phyloP scores from a whole-genome alignment of 2,113 vertebrate genomes.

The Cyprinodon tularosa region DNA sequence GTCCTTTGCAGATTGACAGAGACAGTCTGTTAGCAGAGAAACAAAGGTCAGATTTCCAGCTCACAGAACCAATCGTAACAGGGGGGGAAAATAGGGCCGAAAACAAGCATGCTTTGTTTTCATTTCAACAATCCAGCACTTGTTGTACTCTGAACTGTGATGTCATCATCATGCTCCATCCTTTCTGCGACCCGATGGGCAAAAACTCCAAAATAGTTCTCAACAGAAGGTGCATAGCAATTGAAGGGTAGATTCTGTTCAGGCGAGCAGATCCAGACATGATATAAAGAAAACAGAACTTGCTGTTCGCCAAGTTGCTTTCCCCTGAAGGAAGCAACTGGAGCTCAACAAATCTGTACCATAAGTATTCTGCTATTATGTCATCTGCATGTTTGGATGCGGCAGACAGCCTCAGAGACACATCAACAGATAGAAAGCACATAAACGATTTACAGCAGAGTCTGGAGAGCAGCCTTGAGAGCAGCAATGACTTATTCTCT shows the following conservation, averaged over 20 bases:
- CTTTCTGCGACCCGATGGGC: conserved; percentile 48
- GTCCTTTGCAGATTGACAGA: conserved; percentile 50
- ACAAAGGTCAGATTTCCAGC: conserved; percentile 75
- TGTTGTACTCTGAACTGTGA: conserved; percentile 67
- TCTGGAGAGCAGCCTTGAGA: conserved; percentile 3
- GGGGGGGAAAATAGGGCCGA: conserved; percentile 15
- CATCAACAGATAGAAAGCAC: conserved; percentile 28
- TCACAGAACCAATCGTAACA: conserved; percentile 64
- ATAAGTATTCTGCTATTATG: conserved; percentile 29
- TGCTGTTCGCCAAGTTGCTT: not conserved
- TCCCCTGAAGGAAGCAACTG: not conserved
- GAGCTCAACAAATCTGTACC: conserved; percentile 21
- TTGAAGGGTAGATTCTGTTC: conserved; percentile 25
- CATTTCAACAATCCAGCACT: conserved; percentile 61
- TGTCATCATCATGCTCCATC: conserved; percentile 64
- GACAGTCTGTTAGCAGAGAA: conserved; percentile 70
- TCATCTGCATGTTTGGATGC: conserved; percentile 26
- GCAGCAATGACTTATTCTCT: conserved; percentile 31
- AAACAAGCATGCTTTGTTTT: conserved; percentile 74
- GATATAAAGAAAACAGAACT: not conserved
- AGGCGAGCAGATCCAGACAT: not conserved
- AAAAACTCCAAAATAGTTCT: conserved; percentile 30
- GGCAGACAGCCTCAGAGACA: conserved; percentile 7
- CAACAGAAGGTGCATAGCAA: conserved; percentile 39
- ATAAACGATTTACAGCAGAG: conserved; percentile 20